Evolutionary conservation across 2,113 vertebrate species (phyloP).

Genomic region (Pelusios castaneus): DNA sequence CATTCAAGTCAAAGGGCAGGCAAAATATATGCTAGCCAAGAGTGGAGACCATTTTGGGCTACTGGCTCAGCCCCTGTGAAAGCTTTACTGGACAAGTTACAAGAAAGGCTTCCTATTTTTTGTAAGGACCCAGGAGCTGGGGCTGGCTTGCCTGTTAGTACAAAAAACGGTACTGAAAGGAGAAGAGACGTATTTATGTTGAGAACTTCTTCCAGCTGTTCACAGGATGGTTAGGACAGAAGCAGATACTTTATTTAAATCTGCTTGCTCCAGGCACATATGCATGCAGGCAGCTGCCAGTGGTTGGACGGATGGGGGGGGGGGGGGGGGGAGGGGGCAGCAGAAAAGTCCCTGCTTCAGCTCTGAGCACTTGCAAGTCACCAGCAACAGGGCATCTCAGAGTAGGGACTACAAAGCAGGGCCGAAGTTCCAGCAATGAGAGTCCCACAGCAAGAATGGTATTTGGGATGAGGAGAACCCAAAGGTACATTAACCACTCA

Average conservation of each 20-base stretch:
- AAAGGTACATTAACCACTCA: neutral
- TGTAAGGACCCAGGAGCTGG: neutral
- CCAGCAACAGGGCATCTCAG: neutral
- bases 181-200: neutral
- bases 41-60: neutral
- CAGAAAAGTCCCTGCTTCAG: neutral
- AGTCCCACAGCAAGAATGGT: neutral
- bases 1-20: neutral
- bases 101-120: neutral
- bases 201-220: neutral
- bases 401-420: neutral
- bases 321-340: too few relatives aligned
- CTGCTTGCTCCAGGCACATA: too few relatives aligned
- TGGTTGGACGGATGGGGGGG: too few relatives aligned
- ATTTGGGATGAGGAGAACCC: neutral
- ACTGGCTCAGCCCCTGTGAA: neutral
- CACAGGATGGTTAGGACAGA: neutral
- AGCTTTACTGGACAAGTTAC: neutral
- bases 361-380: neutral
- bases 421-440: neutral
- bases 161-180: neutral
- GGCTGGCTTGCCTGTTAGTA: neutral
- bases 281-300: neutral
- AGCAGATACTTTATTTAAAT: neutral
- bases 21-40: neutral